Evolutionary conservation across 2,113 vertebrate species (phyloP).

Genomic region (Clinocottus analis): DNA sequence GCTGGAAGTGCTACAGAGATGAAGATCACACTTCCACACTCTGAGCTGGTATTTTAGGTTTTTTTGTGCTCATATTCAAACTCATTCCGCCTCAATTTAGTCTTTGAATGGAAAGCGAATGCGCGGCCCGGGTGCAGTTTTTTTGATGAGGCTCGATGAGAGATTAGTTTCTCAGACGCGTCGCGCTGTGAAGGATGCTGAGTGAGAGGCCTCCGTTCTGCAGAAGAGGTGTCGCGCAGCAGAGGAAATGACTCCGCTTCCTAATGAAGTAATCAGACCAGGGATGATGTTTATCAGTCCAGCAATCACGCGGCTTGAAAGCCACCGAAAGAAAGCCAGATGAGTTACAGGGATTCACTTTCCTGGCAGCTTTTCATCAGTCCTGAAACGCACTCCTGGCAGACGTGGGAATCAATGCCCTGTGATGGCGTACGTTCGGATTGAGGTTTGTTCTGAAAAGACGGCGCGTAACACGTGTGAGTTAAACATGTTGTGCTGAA

Average conservation of each 20-base stretch:
- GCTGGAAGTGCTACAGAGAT: constrained; percentile 9
- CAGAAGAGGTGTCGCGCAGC: too few relatives aligned
- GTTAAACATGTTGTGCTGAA: too few relatives aligned
- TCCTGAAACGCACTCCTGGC: not conserved
- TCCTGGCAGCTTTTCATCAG: constrained; percentile 17
- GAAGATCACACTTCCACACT: constrained; percentile 33
- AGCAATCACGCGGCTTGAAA: constrained; percentile 56
- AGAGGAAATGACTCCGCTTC: constrained; percentile 25
- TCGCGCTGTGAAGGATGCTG: constrained; percentile 27
- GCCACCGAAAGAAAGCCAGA: constrained; percentile 30
- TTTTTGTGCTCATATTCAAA: constrained; percentile 29
- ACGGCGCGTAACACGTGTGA: too few relatives aligned
- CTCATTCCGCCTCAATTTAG: constrained; percentile 41
- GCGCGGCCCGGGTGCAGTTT: not conserved
- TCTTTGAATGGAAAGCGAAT: constrained; percentile 50
- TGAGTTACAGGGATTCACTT: constrained; percentile 26
- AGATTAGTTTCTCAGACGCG: constrained; percentile 51
- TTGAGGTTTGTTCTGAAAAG: too few relatives aligned
- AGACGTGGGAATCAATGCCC: not conserved
- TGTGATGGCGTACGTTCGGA: not conserved
- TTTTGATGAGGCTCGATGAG: constrained; percentile 22
- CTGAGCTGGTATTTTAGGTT: constrained; percentile 30
- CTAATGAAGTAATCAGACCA: constrained; percentile 71
- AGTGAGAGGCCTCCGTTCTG: constrained; percentile 41
- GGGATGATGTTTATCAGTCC: constrained; percentile 59